Evolutionary conservation across 2,113 vertebrate genomes (phyloP).

Genomic region (Clarias magur): DNA sequence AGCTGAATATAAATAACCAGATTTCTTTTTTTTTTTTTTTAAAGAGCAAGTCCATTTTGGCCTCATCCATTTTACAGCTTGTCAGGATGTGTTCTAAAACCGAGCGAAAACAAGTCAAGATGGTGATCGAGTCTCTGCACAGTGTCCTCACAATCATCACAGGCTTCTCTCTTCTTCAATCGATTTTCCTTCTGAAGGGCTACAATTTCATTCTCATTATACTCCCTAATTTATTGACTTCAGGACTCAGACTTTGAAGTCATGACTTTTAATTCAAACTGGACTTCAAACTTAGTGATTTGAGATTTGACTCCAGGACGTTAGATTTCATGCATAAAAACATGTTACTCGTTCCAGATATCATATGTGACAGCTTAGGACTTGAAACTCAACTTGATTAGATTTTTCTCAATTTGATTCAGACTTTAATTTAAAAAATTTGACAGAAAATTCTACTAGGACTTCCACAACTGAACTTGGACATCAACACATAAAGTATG

Average conservation of each 20-base stretch:
- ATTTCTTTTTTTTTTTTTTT: no score
- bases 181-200: neutral
- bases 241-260: neutral
- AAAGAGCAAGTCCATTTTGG: neutral
- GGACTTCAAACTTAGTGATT: neutral
- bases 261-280: neutral
- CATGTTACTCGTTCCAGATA: neutral
- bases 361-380: neutral
- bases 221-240: neutral
- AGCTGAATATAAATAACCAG: slow-evolving; percentile 17
- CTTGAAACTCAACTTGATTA: neutral
- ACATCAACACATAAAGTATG: no score
- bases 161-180: neutral
- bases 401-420: neutral
- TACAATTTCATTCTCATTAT: neutral
- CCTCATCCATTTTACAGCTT: neutral
- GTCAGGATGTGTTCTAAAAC: neutral
- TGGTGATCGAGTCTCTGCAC: neutral
- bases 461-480: neutral
- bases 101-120: neutral
- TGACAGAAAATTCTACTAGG: no score
- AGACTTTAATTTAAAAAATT: neutral
- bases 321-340: neutral
- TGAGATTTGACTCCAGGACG: neutral
- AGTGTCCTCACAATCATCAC: neutral